Evolutionary conservation across 2,888 invertebrate species (phyloP), one percentile per base, ranked within the genome.

Genomic region (Cyclophora punctaria): DNA sequence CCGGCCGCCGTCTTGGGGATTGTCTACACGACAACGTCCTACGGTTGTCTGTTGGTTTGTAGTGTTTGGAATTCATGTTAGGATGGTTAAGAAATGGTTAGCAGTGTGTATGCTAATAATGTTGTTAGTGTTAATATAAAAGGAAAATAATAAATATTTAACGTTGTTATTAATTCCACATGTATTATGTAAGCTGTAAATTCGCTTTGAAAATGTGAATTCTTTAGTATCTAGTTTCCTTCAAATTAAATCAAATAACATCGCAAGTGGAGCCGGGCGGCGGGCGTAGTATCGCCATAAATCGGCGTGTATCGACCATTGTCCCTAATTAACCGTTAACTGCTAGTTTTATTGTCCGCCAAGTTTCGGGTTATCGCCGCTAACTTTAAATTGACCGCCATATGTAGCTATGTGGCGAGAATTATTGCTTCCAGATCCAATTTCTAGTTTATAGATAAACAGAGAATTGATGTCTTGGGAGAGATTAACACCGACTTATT

Each of bases 281-380:
- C 3, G 4, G 7, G 34, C 34, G 7, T 48, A 43, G 45, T 53
- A 34, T 44, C 7, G 71, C 64, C 70, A 75, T 81, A 80, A 79
- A 80, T 80, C 74, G 73, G 63, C 63, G 68, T 71, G 63, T 74
- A 78, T 76, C 73, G 75, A 76, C 74, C 73, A 75, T 74, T 75
- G 75, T 71, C 75, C 75, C 83, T 83, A 85, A 86, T 86, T 84
- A 83, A 79, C 78, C 78, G 81, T 78, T 83, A 82, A 80, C 80
- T 71, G 67, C 66, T 68, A 77, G 80, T 81, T 83, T 84, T 82
- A 84, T 79, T 81, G 80, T 70, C 59, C 68, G 66, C 68, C 48
- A 74, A 77, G 74, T 80, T 79, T 74, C 67, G 79, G 80, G 77
- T 80, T 80, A 82, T 80, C 81, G 70, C 67, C 66, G 69, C 71